Conservation (phyloP, 2,113 vertebrate genomes). For the Ctenodactylus gundi region DNA sequence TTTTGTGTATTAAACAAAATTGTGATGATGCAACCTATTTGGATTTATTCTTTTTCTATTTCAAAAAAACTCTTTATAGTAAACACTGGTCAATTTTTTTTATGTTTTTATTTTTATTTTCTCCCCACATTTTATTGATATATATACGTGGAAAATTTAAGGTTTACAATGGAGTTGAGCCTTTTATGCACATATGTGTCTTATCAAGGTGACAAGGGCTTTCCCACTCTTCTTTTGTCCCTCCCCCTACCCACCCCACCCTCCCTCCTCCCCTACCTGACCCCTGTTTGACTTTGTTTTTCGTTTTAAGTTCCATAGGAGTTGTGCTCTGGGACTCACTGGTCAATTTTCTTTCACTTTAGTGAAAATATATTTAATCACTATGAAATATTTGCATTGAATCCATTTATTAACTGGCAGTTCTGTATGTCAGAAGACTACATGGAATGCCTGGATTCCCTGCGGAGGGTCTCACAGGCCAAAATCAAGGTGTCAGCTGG, state of each 20-base stretch:
- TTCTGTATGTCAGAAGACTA: neutral
- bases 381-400: neutral
- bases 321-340: no score
- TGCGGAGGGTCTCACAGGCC: neutral
- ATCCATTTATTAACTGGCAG: neutral
- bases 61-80: neutral
- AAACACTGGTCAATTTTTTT: constrained; percentile 21
- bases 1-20: neutral
- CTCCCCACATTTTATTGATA: no score
- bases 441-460: neutral
- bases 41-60: neutral
- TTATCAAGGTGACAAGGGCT: no score
- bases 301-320: no score
- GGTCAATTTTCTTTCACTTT: constrained; percentile 7
- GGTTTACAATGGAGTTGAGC: no score
- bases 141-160: no score
- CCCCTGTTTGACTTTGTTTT: no score
- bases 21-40: neutral
- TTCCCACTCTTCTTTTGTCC: no score
- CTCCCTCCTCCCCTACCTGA: no score
- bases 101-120: no score
- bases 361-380: neutral
- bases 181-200: no score
- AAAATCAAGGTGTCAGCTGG: neutral
- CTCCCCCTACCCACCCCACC: no score